These are phyloP conservation scores for Schizotus pectinicornis DNA, from an alignment of 2,888 invertebrate genomes.

Conservation along the genomic window DNA sequence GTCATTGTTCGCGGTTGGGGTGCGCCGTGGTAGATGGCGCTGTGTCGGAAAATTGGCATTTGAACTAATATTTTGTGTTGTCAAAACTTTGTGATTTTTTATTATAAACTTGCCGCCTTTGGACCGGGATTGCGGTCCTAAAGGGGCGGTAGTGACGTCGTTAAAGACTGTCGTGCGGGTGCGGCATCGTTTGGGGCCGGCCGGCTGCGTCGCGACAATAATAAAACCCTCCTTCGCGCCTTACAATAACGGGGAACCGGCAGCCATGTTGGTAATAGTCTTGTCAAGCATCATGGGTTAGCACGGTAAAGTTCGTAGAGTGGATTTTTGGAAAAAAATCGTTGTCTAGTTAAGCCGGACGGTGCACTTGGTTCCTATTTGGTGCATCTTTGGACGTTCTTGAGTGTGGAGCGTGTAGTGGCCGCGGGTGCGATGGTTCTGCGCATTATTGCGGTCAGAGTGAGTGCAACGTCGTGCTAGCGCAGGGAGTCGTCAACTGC, in stretches of 20 bases:
- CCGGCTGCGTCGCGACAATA: constrained; percentile 1
- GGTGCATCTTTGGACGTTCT: constrained; percentile 47
- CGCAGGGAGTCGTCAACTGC: constrained; percentile 60
- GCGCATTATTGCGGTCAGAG: constrained; percentile 59
- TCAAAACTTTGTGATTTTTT: constrained; percentile 56
- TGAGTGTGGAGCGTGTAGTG: constrained; percentile 50
- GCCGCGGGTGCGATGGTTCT: constrained; percentile 56
- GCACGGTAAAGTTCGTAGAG: constrained; percentile 50
- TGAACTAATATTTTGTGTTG: constrained; percentile 57
- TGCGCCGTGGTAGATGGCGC: constrained; percentile 44
- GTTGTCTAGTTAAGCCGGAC: constrained; percentile 37
- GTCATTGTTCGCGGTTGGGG: not conserved
- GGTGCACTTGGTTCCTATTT: constrained; percentile 41
- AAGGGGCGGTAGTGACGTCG: constrained; percentile 5
- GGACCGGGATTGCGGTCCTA: not conserved
- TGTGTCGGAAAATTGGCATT: constrained; percentile 46
- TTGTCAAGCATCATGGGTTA: constrained; percentile 61
- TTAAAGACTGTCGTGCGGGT: constrained; percentile 3
- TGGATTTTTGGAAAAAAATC: constrained; percentile 40
- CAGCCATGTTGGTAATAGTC: constrained; percentile 60
- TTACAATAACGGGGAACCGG: constrained; percentile 58
- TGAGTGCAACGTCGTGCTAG: constrained; percentile 60
- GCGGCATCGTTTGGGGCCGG: constrained; percentile 5
- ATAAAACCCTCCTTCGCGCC: constrained; percentile 49
- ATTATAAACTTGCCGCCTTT: constrained; percentile 35